These are phyloP conservation scores for Rhyzopertha dominica DNA, from an alignment of 1,140 invertebrate genomes.

Conservation along the genomic window DNA sequence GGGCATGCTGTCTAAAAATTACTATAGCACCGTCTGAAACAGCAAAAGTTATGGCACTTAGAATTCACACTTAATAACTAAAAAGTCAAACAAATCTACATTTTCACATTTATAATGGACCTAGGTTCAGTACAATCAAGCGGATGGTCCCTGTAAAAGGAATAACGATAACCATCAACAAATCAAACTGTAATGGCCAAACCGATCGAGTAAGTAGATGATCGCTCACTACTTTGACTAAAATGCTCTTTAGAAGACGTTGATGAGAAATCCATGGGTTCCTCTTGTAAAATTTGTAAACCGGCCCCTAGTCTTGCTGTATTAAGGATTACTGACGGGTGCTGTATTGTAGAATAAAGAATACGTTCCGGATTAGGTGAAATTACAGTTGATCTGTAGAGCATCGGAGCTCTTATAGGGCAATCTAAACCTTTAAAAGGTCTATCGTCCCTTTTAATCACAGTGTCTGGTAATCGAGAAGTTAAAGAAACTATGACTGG, in stretches of 20 bases:
- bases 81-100: too few species aligned
- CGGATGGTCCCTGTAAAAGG: too few species aligned
- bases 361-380: slow-evolving; percentile 53
- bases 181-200: slow-evolving; percentile 38
- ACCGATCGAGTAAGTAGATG: slow-evolving; percentile 22
- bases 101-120: too few species aligned
- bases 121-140: too few species aligned
- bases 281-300: slow-evolving; percentile 43
- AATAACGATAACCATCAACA: too few species aligned
- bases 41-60: too few species aligned
- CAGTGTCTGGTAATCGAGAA: slow-evolving; percentile 43
- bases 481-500: slow-evolving; percentile 42
- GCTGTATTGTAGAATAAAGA: slow-evolving; percentile 40
- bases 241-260: too few species aligned
- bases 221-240: slow-evolving; percentile 11
- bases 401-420: slow-evolving; percentile 27
- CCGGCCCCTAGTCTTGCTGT: slow-evolving; percentile 21
- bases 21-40: too few species aligned
- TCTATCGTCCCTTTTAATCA: slow-evolving; percentile 45
- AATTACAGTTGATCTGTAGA: slow-evolving; percentile 51
- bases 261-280: slow-evolving; percentile 51
- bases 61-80: too few species aligned
- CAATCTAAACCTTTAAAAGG: slow-evolving; percentile 22
- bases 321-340: slow-evolving; percentile 39
- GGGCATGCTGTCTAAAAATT: not conserved